Base-by-base conservation (phyloP, 2,888 invertebrate species). In the Helobdella robusta region DNA sequence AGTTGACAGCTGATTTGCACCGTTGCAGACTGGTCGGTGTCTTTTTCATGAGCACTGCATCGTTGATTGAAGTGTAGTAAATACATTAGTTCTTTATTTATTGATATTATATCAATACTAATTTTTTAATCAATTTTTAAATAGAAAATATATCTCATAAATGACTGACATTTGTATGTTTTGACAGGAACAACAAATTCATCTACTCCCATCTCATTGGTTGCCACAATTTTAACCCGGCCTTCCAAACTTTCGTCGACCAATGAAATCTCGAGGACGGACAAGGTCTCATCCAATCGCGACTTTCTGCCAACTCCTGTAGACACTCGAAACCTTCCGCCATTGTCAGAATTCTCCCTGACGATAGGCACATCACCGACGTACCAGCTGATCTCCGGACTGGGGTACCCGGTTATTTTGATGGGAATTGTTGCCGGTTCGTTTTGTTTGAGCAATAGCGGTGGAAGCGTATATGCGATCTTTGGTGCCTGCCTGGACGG, bases 381-480 rank as follows among this genome's bases (percentile, higher is more conserved):
- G 2, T 28, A 36, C 61, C 61, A 61, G n/a, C 32, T 28, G 5
- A 61, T 15, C 8, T 3, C 18, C 2, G 61, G 61, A 36, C 2
- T 36, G 30, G 61, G 61, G 25, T 18, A 40, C n/a, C 36, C 61
- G 40, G 28, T 61, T 44, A 61, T 35, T 18, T 61, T 61, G 30
- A 61, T 40, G 20, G 61, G 61, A 35, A 61, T 61, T 23, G 61
- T 46, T 25, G 61, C 61, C 5, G 36, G 34, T 32, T 61, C 35
- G n/a, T 23, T 23, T 61, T 61, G 44, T 40, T 61, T 61, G 28
- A 61, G 40, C 28, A 61, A 15, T 20, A 61, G 28, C 28, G 61
- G 61, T 46, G 61, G 61, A 23, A 61, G 61, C n/a, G 61, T 61
- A n/a, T 25, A 61, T 18, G 25, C 23, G 25, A 61, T 61, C 46